A percentile compares a stretch with the other conserved stretches of the same genome.
Evolutionary conservation across 1,140 invertebrate genomes (phyloP).

Genomic region (Drosophila suzukii): DNA sequence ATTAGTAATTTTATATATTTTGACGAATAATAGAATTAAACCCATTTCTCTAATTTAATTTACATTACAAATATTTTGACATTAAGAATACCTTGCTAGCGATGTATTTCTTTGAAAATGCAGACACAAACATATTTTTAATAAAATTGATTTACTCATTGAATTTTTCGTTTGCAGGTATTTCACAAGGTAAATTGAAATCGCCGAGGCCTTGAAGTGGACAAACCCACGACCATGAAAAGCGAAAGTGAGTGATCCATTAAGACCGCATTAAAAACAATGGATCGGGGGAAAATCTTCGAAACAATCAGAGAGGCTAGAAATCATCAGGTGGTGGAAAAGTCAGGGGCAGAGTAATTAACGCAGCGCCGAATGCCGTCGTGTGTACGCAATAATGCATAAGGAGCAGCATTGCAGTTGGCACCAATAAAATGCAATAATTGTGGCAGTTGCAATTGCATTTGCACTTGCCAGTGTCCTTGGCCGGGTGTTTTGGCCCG

Average conservation of each 20-base stretch:
- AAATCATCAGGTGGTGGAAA: conserved; percentile 52
- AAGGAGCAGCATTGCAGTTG: conserved; percentile 50
- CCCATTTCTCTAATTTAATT: too few species aligned
- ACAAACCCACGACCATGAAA: conserved; percentile 33
- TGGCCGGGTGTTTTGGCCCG: conserved; percentile 33
- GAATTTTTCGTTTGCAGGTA: background rate
- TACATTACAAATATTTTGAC: too few species aligned
- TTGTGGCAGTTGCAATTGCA: conserved; percentile 46
- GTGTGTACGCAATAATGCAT: conserved; percentile 69
- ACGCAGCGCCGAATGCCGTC: conserved; percentile 21
- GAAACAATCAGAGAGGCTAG: conserved; percentile 15
- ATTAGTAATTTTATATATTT: too few species aligned
- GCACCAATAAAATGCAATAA: conserved; percentile 74
- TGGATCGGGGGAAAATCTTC: conserved; percentile 5
- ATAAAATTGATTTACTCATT: too few species aligned
- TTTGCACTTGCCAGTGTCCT: conserved; percentile 39
- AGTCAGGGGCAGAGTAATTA: conserved; percentile 50
- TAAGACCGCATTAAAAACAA: conserved; percentile 53
- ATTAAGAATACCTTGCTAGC: too few species aligned
- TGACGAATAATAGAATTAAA: too few species aligned
- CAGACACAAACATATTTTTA: too few species aligned
- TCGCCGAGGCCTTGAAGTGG: conserved; percentile 26
- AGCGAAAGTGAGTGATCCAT: conserved; percentile 61
- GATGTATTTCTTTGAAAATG: too few species aligned
- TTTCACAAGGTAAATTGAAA: background rate